Evolutionary conservation across 2,113 vertebrate species (phyloP), one percentile per base, ranked within the genome.

Genomic region (Gorilla gorilla): DNA sequence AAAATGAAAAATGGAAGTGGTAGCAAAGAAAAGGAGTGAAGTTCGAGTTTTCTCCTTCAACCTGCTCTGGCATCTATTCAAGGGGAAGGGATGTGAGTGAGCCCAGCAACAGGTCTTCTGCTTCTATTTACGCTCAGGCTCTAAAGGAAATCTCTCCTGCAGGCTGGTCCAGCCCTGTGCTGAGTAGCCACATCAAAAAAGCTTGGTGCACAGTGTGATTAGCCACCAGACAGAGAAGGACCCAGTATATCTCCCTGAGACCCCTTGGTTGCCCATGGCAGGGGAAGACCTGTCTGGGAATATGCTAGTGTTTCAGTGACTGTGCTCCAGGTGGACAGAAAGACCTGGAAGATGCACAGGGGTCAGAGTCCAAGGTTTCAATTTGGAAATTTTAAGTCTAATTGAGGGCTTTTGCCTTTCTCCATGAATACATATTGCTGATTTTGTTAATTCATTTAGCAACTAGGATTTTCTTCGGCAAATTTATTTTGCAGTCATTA

Each of bases 401-500:
- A 38, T 23, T 45, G 73, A 80, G 38, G 70, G 76, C 32, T 83
- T 83, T 79, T 80, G 32, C 22, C 52, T 91, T 73, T 59, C 11
- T 38, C 45, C 57, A 5, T 86, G 73, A 68, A 16, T 73, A 79
- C 40, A 17, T 18, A 11, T 59, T 96, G 92, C 76, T 89, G 23
- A 43, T 90, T 89, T 93, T 70, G 68, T 81, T 81, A 70, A 57
- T 40, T 48, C 59, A 66, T 17, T 83, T 85, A 76, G 52, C 16
- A 76, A 40, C 3, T 6, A 32, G 40, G 32, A 52, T 64, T 89
- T 40, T 80, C 38, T 80, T 89, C 72, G n/a, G 70, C 10, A 32
- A 79, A 73, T 93, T 85, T 12, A 40, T 66, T 97, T 90, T 86
- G 35, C 4, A 59, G 68, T 52, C 83, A 86, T 75, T 91, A 45